Percentiles rank a stretch among this genome's conserved stretches.
These are phyloP conservation scores for Dasysyrphus albostriatus DNA, from an alignment of 2,888 invertebrate genomes.

Conservation along the genomic window DNA sequence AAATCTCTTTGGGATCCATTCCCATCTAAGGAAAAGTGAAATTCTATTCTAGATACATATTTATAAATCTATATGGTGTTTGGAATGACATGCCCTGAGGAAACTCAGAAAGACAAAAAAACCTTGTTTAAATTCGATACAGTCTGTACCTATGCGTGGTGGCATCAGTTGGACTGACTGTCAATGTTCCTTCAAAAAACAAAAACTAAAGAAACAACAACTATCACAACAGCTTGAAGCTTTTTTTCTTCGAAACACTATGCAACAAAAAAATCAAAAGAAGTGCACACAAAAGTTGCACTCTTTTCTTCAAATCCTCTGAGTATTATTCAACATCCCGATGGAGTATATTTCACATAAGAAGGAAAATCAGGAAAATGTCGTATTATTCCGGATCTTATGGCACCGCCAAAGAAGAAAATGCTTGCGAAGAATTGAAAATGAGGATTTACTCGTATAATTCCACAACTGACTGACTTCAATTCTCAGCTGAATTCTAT, in stretches of 20 bases:
- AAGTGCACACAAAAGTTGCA: conserved; percentile 71
- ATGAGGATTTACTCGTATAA: conserved; percentile 67
- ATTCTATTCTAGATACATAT: conserved; percentile 22
- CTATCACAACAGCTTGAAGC: conserved; percentile 37
- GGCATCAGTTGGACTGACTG: conserved; percentile 62
- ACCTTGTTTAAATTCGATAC: conserved; percentile 59
- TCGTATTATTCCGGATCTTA: conserved; percentile 68
- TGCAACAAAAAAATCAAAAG: not conserved
- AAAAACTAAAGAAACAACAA: conserved; percentile 10
- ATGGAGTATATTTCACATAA: conserved; percentile 64
- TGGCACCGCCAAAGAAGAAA: conserved; percentile 36
- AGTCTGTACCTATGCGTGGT: conserved; percentile 50
- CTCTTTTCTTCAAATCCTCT: conserved; percentile 58
- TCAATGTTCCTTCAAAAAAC: conserved; percentile 53
- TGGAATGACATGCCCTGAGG: conserved; percentile 27
- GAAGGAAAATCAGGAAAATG: conserved; percentile 72
- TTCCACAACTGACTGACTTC: conserved; percentile 58
- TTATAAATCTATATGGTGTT: conserved; percentile 11
- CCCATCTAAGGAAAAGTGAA: conserved; percentile 30
- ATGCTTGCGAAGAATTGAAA: conserved; percentile 65
- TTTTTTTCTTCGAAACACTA: conserved; percentile 20
- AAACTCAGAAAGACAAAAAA: not conserved
- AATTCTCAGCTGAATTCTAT: conserved; percentile 48
- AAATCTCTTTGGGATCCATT: conserved; percentile 68
- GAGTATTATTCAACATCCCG: conserved; percentile 72